phyloP scores from a whole-genome alignment of 2,888 invertebrate genomes.

The Hanleya hanleyi region DNA sequence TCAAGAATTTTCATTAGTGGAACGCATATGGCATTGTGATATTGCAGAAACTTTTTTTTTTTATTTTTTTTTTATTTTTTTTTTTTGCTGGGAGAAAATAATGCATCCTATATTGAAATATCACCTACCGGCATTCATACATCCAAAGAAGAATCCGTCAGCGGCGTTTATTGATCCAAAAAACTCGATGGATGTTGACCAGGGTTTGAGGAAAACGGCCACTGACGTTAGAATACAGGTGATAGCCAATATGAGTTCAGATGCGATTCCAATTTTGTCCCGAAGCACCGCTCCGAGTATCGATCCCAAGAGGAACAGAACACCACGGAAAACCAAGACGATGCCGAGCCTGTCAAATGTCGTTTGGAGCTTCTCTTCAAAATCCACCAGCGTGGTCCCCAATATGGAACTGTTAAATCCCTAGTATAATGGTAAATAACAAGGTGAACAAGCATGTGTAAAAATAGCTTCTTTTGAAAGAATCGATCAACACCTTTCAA shows the following conservation, averaged over 20 bases:
- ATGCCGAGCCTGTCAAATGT: not conserved
- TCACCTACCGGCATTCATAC: not conserved
- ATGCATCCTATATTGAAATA: too few relatives aligned
- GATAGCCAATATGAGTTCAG: not conserved
- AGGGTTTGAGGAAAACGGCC: not conserved
- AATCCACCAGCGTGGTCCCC: not conserved
- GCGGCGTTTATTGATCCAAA: not conserved
- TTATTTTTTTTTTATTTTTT: too few relatives aligned
- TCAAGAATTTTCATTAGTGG: too few relatives aligned
- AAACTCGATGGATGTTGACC: not conserved
- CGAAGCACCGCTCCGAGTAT: not conserved
- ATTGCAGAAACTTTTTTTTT: too few relatives aligned
- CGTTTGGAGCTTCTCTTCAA: not conserved
- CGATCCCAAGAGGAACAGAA: not conserved
- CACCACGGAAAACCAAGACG: not conserved
- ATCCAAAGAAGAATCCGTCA: not conserved
- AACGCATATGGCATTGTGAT: too few relatives aligned
- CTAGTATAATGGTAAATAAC: too few relatives aligned
- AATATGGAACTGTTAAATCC: not conserved
- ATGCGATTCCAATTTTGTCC: not conserved
- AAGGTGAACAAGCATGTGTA: too few relatives aligned
- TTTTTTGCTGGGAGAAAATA: too few relatives aligned
- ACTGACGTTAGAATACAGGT: not conserved
- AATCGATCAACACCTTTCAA: too few relatives aligned
- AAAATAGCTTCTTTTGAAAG: too few relatives aligned